Base-by-base conservation (phyloP, 2,797 vertebrate species). In the Stomatorhinus walkeri region DNA sequence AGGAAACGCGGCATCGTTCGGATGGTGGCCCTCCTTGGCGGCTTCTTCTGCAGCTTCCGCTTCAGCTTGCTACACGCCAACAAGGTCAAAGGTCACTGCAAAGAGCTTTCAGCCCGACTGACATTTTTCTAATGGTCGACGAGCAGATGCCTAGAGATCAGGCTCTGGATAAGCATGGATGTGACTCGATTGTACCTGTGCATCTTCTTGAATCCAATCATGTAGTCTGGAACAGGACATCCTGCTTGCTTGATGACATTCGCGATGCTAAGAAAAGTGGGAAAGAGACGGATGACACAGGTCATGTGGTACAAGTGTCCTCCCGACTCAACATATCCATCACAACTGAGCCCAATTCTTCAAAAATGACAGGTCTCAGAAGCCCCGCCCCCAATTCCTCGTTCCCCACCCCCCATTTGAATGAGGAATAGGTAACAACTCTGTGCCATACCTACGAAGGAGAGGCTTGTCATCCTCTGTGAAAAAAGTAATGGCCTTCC, bases 381-480 rank as follows among this genome's bases (percentile, higher is more conserved):
- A 72, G 36, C 64, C 12, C 24, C 10, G 1, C 9, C 61, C 24
- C 59, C 59, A 64, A 64, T 64, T 64, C 8, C 59, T 28, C 28
- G 59, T 61, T 61, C 59, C 59, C 61, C 61, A 10, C 24, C 61
- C 24, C 64, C 59, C n/a, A 59, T 22, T 59, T 59, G 56, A 22
- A 22, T 32, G 12, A 32, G 24, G 28, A 68, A 68, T 32, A 32
- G 64, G 16, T 79, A 9, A 46, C 36, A 43, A 8, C 3, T 28
- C 7, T 49, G 43, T 3, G 46, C 64, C n/a, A 91, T 95, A 98
- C 98, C 97, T 99, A 93, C 97, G 95, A 89, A 99, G 93, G 89
- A 99, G 95, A 5, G 98, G 98, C 91, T 99, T 99, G 92, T 99
- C 98, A 49, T 97, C 96, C 92, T 99, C 98, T 51, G 98, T 99